These are phyloP conservation scores for Caerostris darwini DNA, from an alignment of 1,140 invertebrate species.

Conservation along the genomic window DNA sequence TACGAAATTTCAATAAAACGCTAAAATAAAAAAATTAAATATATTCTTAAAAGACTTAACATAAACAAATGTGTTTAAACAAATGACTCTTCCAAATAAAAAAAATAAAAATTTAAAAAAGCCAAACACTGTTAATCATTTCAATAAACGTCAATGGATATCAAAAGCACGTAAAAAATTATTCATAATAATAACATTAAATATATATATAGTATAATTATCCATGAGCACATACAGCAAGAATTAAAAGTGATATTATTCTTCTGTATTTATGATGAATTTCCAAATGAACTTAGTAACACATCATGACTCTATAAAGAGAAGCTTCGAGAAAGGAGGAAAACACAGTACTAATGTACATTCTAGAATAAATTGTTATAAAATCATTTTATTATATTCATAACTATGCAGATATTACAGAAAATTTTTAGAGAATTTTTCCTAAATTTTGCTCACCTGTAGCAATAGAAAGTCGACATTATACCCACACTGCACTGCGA, in stretches of 20 bases:
- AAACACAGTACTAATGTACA: too few relatives aligned
- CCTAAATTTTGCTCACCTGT: conserved; percentile 75
- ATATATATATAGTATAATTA: too few relatives aligned
- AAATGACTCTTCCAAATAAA: neutral
- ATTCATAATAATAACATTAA: neutral
- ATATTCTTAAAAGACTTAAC: too few relatives aligned
- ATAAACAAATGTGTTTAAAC: neutral
- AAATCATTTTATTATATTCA: neutral
- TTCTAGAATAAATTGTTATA: neutral
- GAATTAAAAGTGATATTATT: neutral
- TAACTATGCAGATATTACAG: neutral
- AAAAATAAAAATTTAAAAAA: neutral
- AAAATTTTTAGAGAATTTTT: conserved; percentile 40
- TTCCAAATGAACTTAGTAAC: neutral
- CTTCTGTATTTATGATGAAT: neutral
- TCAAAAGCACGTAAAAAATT: neutral
- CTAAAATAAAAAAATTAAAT: too few relatives aligned
- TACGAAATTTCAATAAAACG: too few relatives aligned
- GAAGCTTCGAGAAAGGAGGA: neutral
- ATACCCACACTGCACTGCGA: conserved; percentile 76
- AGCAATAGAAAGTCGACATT: conserved; percentile 73
- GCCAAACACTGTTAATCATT: neutral
- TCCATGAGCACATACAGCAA: neutral
- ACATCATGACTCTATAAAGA: neutral
- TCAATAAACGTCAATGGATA: neutral